Percentiles rank a stretch among this genome's conserved stretches.
These are phyloP conservation scores for Camponotus pennsylvanicus DNA, from an alignment of 1,140 invertebrate genomes.

Conservation along the genomic window DNA sequence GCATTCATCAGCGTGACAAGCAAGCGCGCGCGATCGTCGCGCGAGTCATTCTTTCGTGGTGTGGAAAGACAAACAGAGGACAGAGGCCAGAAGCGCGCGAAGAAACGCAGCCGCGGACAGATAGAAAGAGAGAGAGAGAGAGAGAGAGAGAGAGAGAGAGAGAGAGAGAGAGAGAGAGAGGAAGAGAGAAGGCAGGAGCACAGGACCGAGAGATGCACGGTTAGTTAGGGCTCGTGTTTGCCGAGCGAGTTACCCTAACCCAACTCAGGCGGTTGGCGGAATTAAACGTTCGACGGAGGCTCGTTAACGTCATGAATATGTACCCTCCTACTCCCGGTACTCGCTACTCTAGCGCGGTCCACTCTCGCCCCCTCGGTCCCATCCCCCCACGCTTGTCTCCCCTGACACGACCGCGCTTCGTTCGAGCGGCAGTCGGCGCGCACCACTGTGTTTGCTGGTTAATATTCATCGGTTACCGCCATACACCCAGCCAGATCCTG, in stretches of 20 bases:
- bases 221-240: slow-evolving; percentile 87
- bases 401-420: slow-evolving; percentile 65
- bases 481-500: slow-evolving; percentile 73
- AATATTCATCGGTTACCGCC: slow-evolving; percentile 84
- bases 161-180: slow-evolving; percentile 59
- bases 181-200: slow-evolving; percentile 59
- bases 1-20: slow-evolving; percentile 67
- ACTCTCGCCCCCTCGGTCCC: slow-evolving; percentile 71
- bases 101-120: slow-evolving; percentile 66
- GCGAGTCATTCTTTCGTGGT: slow-evolving; percentile 80
- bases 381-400: slow-evolving; percentile 47
- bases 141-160: slow-evolving; percentile 60
- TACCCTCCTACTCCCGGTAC: slow-evolving; percentile 83
- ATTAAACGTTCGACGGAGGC: slow-evolving; percentile 87
- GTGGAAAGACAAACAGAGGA: slow-evolving; percentile 83
- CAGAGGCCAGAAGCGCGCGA: slow-evolving; percentile 61
- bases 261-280: slow-evolving; percentile 86
- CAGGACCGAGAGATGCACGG: slow-evolving; percentile 82
- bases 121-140: slow-evolving; percentile 56
- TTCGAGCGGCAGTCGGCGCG: slow-evolving; percentile 65
- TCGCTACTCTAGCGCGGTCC: slow-evolving; percentile 74
- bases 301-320: slow-evolving; percentile 87
- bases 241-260: slow-evolving; percentile 86
- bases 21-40: slow-evolving; percentile 68
- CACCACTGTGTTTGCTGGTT: slow-evolving; percentile 84